Percentiles rank a stretch among this genome's conserved stretches.
Conservation (phyloP, 2,113 vertebrate genomes). For the Psittacus erithacus region DNA sequence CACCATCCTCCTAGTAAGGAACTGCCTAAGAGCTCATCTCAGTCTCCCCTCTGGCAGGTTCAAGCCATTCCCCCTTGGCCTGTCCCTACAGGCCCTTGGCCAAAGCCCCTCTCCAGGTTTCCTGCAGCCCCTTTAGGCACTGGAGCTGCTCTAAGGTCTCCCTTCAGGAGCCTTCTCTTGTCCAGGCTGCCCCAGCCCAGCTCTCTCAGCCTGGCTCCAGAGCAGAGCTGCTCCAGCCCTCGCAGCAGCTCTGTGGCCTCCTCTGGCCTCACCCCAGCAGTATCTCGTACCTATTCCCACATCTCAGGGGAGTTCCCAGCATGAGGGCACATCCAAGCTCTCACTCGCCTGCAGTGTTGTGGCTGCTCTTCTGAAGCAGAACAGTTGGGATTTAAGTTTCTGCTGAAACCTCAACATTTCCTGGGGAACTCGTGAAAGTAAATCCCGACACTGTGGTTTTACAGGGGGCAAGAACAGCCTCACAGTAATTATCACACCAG, state of each 20-base stretch:
- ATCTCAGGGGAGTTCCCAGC: accelerated
- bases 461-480: background rate
- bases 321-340: accelerated
- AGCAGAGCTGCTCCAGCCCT: too few relatives aligned
- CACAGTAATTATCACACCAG: background rate
- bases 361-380: background rate
- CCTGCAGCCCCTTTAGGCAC: too few relatives aligned
- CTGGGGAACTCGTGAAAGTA: background rate
- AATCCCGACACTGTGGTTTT: background rate
- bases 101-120: too few relatives aligned
- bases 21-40: background rate
- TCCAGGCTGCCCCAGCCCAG: too few relatives aligned
- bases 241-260: background rate
- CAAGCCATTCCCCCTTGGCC: background rate
- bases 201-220: background rate
- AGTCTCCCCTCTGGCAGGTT: background rate
- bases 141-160: too few relatives aligned
- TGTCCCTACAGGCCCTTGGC: background rate
- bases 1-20: background rate
- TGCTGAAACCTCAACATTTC: background rate
- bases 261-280: background rate
- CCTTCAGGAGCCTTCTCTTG: too few relatives aligned
- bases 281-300: background rate
- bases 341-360: accelerated
- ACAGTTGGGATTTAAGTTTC: background rate